A percentile compares a stretch with the other conserved stretches of the same genome.
phyloP scores from a whole-genome alignment of 2,888 invertebrate species.

The Stramonita haemastoma region DNA sequence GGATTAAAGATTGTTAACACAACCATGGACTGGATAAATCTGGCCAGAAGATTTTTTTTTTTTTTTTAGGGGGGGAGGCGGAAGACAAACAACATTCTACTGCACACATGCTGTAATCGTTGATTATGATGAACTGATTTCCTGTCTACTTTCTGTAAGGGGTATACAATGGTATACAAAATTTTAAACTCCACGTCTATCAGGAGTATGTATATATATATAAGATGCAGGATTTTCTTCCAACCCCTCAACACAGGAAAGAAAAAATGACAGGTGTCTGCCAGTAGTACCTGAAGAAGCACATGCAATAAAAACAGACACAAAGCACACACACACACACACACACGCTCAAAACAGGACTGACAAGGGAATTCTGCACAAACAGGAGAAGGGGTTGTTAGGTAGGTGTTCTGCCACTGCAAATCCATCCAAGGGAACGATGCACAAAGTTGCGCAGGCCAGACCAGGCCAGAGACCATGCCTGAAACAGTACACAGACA shows the following conservation, averaged over 20 bases:
- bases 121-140: neutral
- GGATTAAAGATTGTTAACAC: neutral
- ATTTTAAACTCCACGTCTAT: too few species aligned
- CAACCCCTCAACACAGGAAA: too few species aligned
- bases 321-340: neutral
- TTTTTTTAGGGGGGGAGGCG: too few species aligned
- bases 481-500: neutral
- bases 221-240: neutral
- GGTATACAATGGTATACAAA: neutral
- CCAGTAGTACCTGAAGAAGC: neutral
- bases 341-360: neutral
- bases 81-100: neutral
- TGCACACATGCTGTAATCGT: neutral
- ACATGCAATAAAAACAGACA: too few species aligned
- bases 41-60: neutral
- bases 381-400: neutral
- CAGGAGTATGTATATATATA: too few species aligned
- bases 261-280: neutral
- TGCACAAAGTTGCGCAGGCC: neutral
- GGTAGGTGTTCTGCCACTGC: slow-evolving; percentile 22
- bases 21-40: neutral
- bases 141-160: neutral
- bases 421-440: neutral
- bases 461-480: slow-evolving; percentile 21
- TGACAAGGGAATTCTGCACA: neutral